Evolutionary conservation across 35 echinoderm and acorn worm genomes (phyloP).

Genomic region (Apostichopus californicus): DNA sequence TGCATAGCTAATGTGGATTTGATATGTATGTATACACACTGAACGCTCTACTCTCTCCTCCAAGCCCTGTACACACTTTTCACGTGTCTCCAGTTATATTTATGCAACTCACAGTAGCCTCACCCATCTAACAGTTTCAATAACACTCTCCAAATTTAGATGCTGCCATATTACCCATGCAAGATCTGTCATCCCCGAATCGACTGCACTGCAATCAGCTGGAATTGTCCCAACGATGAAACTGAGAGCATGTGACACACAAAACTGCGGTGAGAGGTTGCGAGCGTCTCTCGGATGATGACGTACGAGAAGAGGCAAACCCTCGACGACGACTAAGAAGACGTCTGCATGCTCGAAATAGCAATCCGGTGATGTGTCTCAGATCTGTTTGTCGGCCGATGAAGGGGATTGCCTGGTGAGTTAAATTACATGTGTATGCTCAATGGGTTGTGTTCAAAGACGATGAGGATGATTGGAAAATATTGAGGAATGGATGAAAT

Average conservation of each 20-base stretch:
- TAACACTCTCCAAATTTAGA: not conserved
- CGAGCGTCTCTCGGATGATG: conserved; percentile 19
- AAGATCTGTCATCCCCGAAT: not conserved
- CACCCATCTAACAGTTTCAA: not conserved
- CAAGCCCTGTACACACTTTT: not conserved
- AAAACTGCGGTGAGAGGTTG: conserved; percentile 15
- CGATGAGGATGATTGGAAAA: too few relatives aligned
- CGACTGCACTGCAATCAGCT: not conserved
- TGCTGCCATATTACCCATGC: not conserved
- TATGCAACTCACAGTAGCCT: not conserved
- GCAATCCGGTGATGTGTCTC: conserved; percentile 45
- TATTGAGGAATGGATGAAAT: too few relatives aligned
- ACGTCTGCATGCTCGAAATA: conserved; percentile 38
- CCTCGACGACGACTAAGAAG: not conserved
- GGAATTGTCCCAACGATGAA: not conserved
- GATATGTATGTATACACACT: too few relatives aligned
- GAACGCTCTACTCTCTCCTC: too few relatives aligned
- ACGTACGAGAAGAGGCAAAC: not conserved
- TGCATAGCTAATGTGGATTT: too few relatives aligned
- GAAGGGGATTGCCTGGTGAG: not conserved
- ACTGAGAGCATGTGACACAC: not conserved
- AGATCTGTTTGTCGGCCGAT: not conserved
- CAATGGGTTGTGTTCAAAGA: too few relatives aligned
- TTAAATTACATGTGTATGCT: not conserved
- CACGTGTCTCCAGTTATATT: not conserved